phyloP scores from a whole-genome alignment of 2,797 vertebrate species.

The Ispidina lecontei region DNA sequence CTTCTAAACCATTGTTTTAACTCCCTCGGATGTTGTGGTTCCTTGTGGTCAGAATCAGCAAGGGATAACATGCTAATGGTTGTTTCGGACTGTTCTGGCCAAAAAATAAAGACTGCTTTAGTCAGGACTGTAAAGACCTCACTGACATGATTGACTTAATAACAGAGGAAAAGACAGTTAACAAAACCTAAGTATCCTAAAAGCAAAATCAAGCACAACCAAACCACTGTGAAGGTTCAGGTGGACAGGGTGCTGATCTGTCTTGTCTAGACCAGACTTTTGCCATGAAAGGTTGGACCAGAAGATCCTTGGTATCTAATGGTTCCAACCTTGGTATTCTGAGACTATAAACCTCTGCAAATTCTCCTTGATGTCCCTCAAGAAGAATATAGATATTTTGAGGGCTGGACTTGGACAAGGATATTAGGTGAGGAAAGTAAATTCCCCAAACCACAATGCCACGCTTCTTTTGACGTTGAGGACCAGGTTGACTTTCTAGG shows the following conservation, averaged over 20 bases:
- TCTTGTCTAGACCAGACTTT: neutral
- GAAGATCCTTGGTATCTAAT: neutral
- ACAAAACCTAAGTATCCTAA: neutral
- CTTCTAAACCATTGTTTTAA: neutral
- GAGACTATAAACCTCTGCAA: neutral
- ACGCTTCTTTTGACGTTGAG: neutral
- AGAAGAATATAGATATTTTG: neutral
- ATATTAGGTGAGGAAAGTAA: accelerated
- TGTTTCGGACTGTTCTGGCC: neutral
- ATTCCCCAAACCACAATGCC: accelerated
- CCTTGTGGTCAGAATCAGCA: neutral
- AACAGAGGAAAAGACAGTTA: neutral
- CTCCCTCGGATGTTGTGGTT: accelerated
- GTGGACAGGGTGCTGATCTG: neutral
- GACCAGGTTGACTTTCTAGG: neutral
- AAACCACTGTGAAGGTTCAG: neutral
- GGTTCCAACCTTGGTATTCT: neutral
- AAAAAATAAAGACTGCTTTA: accelerated
- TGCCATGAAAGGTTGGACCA: neutral
- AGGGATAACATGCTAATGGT: accelerated
- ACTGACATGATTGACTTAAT: neutral
- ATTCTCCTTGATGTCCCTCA: neutral
- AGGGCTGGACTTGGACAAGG: neutral
- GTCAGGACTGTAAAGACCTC: neutral
- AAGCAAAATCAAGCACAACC: neutral